Evolutionary conservation across 2,113 vertebrate species (phyloP), one percentile per base, ranked within the genome.

Genomic region (Gymnorhina tibicen): DNA sequence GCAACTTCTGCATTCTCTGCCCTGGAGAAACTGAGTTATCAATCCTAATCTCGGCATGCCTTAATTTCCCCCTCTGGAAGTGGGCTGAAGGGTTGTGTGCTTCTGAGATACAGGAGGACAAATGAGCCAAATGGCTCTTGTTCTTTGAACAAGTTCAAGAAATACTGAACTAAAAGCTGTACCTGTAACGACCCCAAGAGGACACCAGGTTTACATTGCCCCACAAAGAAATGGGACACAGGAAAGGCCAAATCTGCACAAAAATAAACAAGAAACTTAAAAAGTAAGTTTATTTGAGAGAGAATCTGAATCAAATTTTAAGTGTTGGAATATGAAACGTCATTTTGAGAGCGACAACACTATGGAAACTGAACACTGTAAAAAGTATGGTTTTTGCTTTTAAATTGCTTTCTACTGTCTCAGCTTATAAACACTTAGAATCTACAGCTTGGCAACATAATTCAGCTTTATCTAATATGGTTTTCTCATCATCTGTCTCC

Each of bases 401-500:
- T 52, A 87, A 80, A 87, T 67, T 75, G 24, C n/a, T 91, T 83
- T 72, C 27, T 76, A 13, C 46, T 78, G 37, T 70, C 50, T 93
- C 35, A 4, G 2, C 42, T 85, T 73, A 89, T 85, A 90, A 90
- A 93, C 27, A 77, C 23, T 26, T 22, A 22, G 26, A 83, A 27
- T 39, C 42, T 69, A 62, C 23, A 62, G 33, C 55, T 55, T 85
- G 33, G 47, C 53, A 91, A 74, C 5, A 33, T 55, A 79, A 94
- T 82, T 83, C 44, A 74, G 26, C 91, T 93, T 87, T 74, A 88
- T 42, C 77, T 90, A 76, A 64, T 52, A 76, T 19, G 10, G 35
- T 91, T 96, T 91, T 85, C 35, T 37, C 39, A 86, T 84, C 60
- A 77, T 55, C 70, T 83, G 28, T 62, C 78, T 70, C 55, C 50